Percentiles rank a stretch among this genome's conserved stretches.
phyloP scores from a whole-genome alignment of 2,888 invertebrate species.

The Lamellibrachia satsuma region DNA sequence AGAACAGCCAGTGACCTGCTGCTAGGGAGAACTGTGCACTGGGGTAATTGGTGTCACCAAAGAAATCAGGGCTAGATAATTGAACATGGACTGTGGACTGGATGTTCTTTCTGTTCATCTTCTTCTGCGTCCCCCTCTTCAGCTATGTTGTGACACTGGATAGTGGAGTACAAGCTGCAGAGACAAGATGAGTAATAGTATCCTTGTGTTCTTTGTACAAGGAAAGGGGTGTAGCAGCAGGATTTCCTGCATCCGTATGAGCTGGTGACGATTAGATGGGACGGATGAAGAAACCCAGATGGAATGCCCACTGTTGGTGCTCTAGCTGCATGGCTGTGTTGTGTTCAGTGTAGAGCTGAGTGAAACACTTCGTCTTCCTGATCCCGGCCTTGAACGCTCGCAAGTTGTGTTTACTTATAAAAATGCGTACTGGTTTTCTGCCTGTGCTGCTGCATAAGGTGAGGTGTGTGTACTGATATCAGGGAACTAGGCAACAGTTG shows the following conservation, averaged over 20 bases:
- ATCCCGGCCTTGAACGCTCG: neutral
- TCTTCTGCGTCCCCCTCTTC: neutral
- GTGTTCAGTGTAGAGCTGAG: neutral
- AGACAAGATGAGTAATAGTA: neutral
- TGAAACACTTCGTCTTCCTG: neutral
- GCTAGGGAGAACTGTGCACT: neutral
- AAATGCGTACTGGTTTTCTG: neutral
- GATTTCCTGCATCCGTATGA: neutral
- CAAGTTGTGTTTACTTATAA: slow-evolving; percentile 3
- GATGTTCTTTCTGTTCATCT: neutral
- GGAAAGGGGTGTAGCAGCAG: neutral
- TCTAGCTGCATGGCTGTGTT: neutral
- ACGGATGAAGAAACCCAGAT: neutral
- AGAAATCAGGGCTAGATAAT: neutral
- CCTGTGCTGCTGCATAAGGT: neutral
- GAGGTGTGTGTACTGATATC: neutral
- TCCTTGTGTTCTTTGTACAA: neutral
- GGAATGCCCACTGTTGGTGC: neutral
- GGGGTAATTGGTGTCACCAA: neutral
- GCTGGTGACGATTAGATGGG: neutral
- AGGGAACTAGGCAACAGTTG: neutral
- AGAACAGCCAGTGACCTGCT: neutral
- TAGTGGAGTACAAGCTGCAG: too few relatives aligned
- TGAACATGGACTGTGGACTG: neutral
- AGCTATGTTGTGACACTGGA: neutral